Base-by-base conservation (phyloP, 2,888 invertebrate species). In the Caenorhabditis sp. region DNA sequence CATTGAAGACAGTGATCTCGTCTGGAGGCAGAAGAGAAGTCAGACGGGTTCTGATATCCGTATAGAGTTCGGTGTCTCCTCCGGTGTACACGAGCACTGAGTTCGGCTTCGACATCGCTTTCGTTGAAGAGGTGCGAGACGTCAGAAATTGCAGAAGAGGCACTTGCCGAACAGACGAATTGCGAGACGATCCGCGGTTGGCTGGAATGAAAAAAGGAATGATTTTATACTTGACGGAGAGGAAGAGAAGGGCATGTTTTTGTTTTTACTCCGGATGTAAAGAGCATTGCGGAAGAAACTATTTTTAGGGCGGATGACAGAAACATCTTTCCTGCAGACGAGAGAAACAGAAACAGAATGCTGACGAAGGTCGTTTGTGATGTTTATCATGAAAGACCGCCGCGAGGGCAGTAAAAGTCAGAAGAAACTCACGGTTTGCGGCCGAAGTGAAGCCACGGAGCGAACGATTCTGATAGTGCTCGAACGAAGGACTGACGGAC, bases 81-180 rank as follows among this genome's bases (percentile, higher is more conserved):
- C 81, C 87, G 1, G 87, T 85, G 66, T 86, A 88, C 8, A 88
- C 84, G 15, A 88, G 74, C 37, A 85, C 84, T 13, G 84, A 80
- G 22, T 70, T 62, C 15, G 63, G 76, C 55, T 76, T 76, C 7
- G 65, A 37, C 76, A 76, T 76, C 13, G 70, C 56, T 50, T 65
- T 73, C 37, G 17, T 35, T 5, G 73, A 43, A 9, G 66, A 52
- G 17, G 32, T 66, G 43, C 73, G 53, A 7, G 61, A 63, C 26
- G 55, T 50, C 7, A 68, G 52, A 43, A 75, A 62, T 41, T 68
- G 68, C 9, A 43, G 48, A 8, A 68, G 58, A n/a, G 50, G 68
- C 0, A 27, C 52, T 50, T 68, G 52, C 6, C 68, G 68, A 46
- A 43, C 37, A 4, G 52, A 59, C 8, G 66, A 66, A 11, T 65